Evolutionary conservation across 2,888 invertebrate genomes (phyloP).

Genomic region (Choristoneura rosaceana): DNA sequence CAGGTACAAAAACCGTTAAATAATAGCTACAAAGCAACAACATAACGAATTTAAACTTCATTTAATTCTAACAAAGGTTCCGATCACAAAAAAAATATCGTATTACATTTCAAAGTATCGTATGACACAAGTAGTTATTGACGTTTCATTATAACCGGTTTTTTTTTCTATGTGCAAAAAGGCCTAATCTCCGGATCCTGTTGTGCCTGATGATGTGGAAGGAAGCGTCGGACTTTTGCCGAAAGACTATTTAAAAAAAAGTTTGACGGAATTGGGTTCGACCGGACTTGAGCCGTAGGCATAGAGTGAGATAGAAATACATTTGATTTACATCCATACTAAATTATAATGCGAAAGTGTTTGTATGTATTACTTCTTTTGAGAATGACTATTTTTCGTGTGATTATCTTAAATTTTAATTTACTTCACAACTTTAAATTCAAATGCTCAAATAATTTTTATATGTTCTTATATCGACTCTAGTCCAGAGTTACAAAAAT

Average conservation of each 20-base stretch:
- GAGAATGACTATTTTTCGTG: no score
- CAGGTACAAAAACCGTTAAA: neutral
- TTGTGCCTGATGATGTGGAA: slow-evolving; percentile 64
- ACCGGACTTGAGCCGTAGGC: neutral
- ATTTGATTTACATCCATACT: no score
- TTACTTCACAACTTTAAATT: no score
- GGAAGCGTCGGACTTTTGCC: slow-evolving; percentile 56
- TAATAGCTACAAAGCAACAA: neutral
- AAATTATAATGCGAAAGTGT: neutral
- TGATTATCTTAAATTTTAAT: no score
- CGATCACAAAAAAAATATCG: slow-evolving; percentile 26
- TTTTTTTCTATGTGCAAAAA: slow-evolving; percentile 47
- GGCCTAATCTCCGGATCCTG: slow-evolving; percentile 60
- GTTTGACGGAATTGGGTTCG: neutral
- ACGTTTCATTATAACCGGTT: slow-evolving; percentile 32
- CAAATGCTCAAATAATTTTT: no score
- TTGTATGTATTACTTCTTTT: no score
- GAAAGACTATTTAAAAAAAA: slow-evolving; percentile 37
- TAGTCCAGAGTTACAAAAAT: no score
- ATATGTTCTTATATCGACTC: no score
- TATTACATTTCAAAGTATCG: slow-evolving; percentile 36
- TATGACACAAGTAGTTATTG: slow-evolving; percentile 31
- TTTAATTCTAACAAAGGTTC: slow-evolving; percentile 17
- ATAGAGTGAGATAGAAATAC: neutral
- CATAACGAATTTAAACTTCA: slow-evolving; percentile 12